Conservation (phyloP, 2,797 vertebrate species). For the Astyanax mexicanus region DNA sequence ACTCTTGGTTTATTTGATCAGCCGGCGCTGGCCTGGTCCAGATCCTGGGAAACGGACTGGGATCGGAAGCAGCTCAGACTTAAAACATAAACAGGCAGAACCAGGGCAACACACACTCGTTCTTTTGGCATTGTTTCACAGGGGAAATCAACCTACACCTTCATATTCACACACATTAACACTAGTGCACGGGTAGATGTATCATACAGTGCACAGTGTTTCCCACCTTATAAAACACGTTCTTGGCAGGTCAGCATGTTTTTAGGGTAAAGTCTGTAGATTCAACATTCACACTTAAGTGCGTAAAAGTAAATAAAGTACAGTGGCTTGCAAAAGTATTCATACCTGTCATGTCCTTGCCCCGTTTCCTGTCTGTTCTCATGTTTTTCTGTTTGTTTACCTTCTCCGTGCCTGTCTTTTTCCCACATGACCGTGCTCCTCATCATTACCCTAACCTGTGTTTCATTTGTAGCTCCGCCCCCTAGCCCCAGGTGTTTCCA, state of each 20-base stretch:
- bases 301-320: too few relatives aligned
- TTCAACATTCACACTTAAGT: too few relatives aligned
- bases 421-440: too few relatives aligned
- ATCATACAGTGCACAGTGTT: conserved; percentile 28
- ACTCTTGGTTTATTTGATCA: conserved; percentile 61
- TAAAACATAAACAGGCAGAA: conserved; percentile 44
- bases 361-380: too few relatives aligned
- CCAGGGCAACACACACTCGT: not conserved
- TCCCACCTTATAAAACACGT: not conserved
- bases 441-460: too few relatives aligned
- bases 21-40: conserved; percentile 39
- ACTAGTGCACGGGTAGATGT: conserved; percentile 4
- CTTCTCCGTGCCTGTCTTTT: too few relatives aligned
- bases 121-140: conserved; percentile 16
- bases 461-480: too few relatives aligned
- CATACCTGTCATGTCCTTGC: too few relatives aligned
- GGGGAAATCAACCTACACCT: conserved; percentile 10
- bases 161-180: conserved; percentile 24
- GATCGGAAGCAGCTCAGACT: conserved; percentile 49
- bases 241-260: conserved; percentile 1
- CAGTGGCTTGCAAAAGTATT: too few relatives aligned
- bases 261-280: conserved; percentile 4
- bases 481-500: too few relatives aligned
- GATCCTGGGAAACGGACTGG: conserved; percentile 51
- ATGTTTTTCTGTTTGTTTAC: too few relatives aligned